Base-by-base conservation (phyloP, 2,113 vertebrate genomes). In the Oryzias melastigma region DNA sequence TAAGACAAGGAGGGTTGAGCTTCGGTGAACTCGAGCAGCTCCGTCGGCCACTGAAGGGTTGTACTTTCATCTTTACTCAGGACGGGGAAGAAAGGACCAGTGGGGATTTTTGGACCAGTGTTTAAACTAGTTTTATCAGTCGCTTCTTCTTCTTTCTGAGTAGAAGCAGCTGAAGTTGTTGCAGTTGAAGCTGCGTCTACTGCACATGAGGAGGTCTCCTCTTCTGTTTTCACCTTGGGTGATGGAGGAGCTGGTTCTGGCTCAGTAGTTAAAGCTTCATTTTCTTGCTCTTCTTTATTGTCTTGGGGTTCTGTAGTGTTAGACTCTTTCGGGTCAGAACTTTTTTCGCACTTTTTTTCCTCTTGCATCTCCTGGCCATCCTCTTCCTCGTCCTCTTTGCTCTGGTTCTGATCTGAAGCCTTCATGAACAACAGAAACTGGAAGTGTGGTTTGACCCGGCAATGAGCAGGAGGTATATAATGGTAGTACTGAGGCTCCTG, bases 401-500 rank as follows among this genome's bases (percentile, higher is more conserved):
- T 85, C 8, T 69, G 84, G 43, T 87, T 92, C 85, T 97, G 95
- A 41, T 99, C 96, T 0, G 94, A 93, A 22, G 98, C 94, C 86
- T 95, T 96, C 97, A 98, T 98, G 65, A 99, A 99, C 14, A 99
- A 90, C 58, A 99, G 85, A 75, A 99, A 99, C 82, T 98, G 97
- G 61, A 99, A 99, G 66, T 96, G 94, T 5, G 98, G 98, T 58
- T 99, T 99, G 1, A 99, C 97, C 59, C 95, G 93, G 78, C 98
- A 99, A 71, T 99, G 97, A 25, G 95, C 94, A 4, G 98, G 98
- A 22, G 98, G 98, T 54, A 96, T 89, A 48, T 99, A 99, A 85
- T 99, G 96, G 71, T 99, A 99, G 88, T 99, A 99, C 59, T 99
- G 92, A 1, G 95, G 95, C 73, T 98, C 97, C 22, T 93, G 85